Conservation (phyloP, 2,888 invertebrate species). For the Drosophila anceps region DNA sequence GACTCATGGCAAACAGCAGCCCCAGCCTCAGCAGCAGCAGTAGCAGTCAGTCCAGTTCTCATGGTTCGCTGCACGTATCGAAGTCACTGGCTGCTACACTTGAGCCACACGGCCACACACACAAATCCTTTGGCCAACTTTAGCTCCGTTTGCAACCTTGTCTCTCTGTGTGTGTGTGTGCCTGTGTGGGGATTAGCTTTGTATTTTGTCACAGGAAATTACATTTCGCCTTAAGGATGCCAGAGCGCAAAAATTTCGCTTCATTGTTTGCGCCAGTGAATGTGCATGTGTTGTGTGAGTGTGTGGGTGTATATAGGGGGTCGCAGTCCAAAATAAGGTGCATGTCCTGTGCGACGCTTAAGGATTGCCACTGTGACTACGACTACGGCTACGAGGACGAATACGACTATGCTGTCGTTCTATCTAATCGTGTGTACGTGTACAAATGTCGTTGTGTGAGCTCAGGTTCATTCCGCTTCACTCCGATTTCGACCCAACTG, state of each 20-base stretch:
- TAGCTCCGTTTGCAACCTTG: conserved; percentile 44
- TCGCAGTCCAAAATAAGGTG: conserved; percentile 54
- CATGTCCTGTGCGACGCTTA: conserved; percentile 58
- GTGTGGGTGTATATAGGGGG: conserved; percentile 15
- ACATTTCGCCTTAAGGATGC: conserved; percentile 79
- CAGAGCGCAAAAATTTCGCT: conserved; percentile 74
- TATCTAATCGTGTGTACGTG: conserved; percentile 78
- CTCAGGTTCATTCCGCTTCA: conserved; percentile 24
- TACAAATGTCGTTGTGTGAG: conserved; percentile 56
- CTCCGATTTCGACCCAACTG: conserved; percentile 21
- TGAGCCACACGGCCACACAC: conserved; percentile 27
- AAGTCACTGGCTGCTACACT: conserved; percentile 44
- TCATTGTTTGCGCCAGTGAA: conserved; percentile 64
- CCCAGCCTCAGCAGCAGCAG: neutral
- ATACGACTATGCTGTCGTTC: conserved; percentile 44
- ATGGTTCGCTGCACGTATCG: conserved; percentile 67
- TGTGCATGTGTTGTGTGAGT: conserved; percentile 19
- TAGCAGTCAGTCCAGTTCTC: conserved; percentile 32
- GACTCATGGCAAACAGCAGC: conserved; percentile 6
- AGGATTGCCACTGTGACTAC: conserved; percentile 42
- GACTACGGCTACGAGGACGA: conserved; percentile 26
- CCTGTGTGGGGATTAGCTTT: conserved; percentile 76
- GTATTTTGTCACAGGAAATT: conserved; percentile 83
- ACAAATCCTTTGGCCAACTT: conserved; percentile 74
- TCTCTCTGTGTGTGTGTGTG: conserved; percentile 33